These are phyloP conservation scores for Hipposideros armiger DNA, from an alignment of 2,113 vertebrate genomes.

Conservation along the genomic window DNA sequence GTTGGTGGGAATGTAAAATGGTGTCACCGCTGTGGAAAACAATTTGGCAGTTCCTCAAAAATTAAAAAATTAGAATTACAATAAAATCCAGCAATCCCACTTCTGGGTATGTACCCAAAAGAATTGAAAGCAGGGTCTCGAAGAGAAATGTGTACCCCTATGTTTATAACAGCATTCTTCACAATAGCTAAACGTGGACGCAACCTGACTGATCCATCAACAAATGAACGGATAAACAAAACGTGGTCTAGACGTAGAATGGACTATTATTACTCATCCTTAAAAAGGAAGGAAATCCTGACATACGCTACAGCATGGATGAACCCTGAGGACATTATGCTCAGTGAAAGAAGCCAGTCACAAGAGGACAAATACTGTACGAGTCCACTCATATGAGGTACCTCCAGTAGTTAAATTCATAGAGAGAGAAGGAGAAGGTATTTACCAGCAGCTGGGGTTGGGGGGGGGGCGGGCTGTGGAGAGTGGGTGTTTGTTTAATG, in stretches of 20 bases:
- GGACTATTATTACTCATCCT: background rate
- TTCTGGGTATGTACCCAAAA: background rate
- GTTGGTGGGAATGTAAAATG: no score
- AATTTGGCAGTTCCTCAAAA: background rate
- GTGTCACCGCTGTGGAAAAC: background rate
- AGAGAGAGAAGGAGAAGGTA: background rate
- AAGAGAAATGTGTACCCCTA: background rate
- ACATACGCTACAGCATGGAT: no score
- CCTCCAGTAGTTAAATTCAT: no score
- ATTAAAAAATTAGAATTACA: background rate
- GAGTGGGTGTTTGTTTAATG: background rate
- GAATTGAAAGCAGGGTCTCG: background rate
- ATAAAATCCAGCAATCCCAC: background rate
- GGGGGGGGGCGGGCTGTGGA: no score
- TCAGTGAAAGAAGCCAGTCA: background rate
- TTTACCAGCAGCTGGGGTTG: no score
- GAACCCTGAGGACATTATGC: no score
- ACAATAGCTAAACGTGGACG: background rate
- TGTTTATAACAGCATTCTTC: background rate
- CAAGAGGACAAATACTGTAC: background rate
- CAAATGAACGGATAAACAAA: no score
- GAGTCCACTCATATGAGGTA: background rate
- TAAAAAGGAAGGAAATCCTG: background rate
- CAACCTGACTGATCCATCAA: background rate
- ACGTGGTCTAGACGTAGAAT: fast-evolving